phyloP scores from a whole-genome alignment of 2,888 invertebrate genomes.

The Sthenelais limicola region DNA sequence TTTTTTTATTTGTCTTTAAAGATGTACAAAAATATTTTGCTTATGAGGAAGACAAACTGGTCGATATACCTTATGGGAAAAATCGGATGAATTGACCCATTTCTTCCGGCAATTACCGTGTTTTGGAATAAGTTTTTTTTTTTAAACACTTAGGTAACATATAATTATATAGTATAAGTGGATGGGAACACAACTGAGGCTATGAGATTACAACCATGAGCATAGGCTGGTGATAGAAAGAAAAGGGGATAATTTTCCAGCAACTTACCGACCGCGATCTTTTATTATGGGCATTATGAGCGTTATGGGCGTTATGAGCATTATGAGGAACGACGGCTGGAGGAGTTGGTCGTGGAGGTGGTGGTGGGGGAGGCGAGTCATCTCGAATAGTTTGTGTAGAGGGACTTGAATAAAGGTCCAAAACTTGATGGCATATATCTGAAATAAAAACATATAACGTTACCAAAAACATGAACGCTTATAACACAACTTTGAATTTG shows the following conservation, averaged over 20 bases:
- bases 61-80: too few species aligned
- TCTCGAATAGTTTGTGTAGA: slow-evolving; percentile 40
- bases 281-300: too few species aligned
- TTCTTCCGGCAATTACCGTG: too few species aligned
- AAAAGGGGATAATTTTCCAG: neutral
- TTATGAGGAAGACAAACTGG: too few species aligned
- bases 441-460: slow-evolving; percentile 58
- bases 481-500: neutral
- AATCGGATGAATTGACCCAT: too few species aligned
- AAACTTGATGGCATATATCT: slow-evolving; percentile 94
- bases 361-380: slow-evolving; percentile 61
- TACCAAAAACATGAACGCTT: neutral
- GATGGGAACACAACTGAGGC: neutral
- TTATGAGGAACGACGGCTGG: slow-evolving; percentile 9
- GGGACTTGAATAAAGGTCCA: slow-evolving; percentile 83
- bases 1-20: too few species aligned
- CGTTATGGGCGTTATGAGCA: too few species aligned
- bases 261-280: slow-evolving; percentile 45
- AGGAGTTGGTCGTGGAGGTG: slow-evolving; percentile 48
- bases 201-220: too few species aligned
- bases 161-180: neutral
- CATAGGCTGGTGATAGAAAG: neutral
- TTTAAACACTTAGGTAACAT: too few species aligned
- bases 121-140: too few species aligned
- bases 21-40: too few species aligned